Percentiles rank a stretch among this genome's conserved stretches.
These are phyloP conservation scores for Drosophila truncata DNA, from an alignment of 1,140 invertebrate species.

Conservation along the genomic window DNA sequence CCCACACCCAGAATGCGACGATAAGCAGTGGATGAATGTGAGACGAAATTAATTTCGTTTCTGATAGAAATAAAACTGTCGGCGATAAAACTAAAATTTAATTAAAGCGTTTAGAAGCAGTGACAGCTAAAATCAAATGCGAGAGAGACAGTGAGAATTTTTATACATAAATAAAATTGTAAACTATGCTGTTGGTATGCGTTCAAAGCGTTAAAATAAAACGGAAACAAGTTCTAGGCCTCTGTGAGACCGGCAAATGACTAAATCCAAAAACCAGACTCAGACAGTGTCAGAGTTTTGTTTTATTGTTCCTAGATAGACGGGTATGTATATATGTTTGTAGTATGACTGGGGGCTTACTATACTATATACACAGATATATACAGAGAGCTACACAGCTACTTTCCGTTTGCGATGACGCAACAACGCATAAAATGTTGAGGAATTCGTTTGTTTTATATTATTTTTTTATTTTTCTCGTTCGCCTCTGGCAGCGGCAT, in stretches of 20 bases:
- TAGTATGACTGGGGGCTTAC: slow-evolving; percentile 1
- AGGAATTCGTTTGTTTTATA: slow-evolving; percentile 60
- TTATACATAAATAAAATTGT: slow-evolving; percentile 24
- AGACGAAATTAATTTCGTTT: slow-evolving; percentile 29
- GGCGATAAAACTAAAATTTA: slow-evolving; percentile 66
- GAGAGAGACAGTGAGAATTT: neutral
- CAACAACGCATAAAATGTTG: slow-evolving; percentile 65
- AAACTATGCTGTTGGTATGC: slow-evolving; percentile 24
- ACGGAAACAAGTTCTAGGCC: slow-evolving; percentile 54
- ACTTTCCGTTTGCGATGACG: slow-evolving; percentile 68
- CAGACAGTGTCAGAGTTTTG: slow-evolving; percentile 41
- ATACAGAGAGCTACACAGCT: slow-evolving; percentile 13
- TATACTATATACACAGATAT: slow-evolving; percentile 10
- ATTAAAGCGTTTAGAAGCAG: slow-evolving; percentile 51
- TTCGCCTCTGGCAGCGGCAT: slow-evolving; percentile 38
- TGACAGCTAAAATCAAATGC: slow-evolving; percentile 12
- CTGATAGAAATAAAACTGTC: slow-evolving; percentile 30
- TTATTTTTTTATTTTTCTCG: slow-evolving; percentile 35
- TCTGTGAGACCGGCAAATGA: slow-evolving; percentile 46
- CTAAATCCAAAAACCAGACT: slow-evolving; percentile 63
- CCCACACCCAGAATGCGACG: slow-evolving; percentile 35
- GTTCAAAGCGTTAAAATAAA: slow-evolving; percentile 8
- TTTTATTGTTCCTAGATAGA: slow-evolving; percentile 41
- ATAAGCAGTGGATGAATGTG: slow-evolving; percentile 39
- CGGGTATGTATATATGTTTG: neutral